Evolutionary conservation across 2,888 invertebrate species (phyloP), one percentile per base, ranked within the genome.

Genomic region (Drosophila nr. perissopoda): DNA sequence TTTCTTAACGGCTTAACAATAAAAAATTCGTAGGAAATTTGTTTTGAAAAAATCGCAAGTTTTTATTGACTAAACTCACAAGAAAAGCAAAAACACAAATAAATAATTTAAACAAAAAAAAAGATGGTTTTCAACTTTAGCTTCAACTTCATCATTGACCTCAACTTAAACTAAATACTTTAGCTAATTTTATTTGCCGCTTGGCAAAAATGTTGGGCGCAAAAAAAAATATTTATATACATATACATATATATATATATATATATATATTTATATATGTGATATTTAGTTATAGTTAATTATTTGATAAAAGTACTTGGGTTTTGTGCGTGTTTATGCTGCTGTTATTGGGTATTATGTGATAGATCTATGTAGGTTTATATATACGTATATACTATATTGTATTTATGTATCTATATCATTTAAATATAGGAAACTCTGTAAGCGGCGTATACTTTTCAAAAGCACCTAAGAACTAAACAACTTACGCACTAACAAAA

Each of bases 371-470:
- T 72, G 27, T 71, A 58, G 45, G 38, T 61, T 52, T 69, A 61
- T 73, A 33, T 40, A 40, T 58, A 38, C 45, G 16, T 65, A 51
- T 52, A 25, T 40, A 21, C 49, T 52, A 48, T 65, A 27, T 67
- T 25, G 42, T 56, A 33, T 68, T 56, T 67, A 53, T 70, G 53
- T 42, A 16, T 25, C 21, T 67, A 52, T 69, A 67, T 68, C 69
- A 83, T 67, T 79, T 86, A 83, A 86, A 78, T 84, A 84, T 87
- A 87, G 88, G 87, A 87, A 87, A 87, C 87, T 85, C 82, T 89
- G 73, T 79, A 78, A 89, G 86, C 87, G 83, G 83, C 91, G 91
- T 91, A 91, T 91, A 91, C 91, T 90, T 89, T 91, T 91, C 79
- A 78, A 90, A 91, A 91, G 91, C 91, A 91, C 87, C 89, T 90